A percentile compares a stretch with the other conserved stretches of the same genome.
Evolutionary conservation across 2,113 vertebrate species (phyloP).

Genomic region (Conger conger): DNA sequence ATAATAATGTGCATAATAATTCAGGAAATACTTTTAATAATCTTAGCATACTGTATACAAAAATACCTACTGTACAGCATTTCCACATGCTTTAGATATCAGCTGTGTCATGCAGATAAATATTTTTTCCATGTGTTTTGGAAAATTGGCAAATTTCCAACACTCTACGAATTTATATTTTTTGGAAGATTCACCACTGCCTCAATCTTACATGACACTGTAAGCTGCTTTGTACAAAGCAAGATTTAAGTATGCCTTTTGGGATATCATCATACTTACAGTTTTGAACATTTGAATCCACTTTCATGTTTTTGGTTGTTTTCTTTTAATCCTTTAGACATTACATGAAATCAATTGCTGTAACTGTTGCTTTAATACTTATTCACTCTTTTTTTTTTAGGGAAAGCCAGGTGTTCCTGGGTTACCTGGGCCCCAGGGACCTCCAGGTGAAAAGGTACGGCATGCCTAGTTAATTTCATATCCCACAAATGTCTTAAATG

Average conservation of each 20-base stretch:
- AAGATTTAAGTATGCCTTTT: background rate
- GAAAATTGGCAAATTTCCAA: background rate
- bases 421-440: conserved; percentile 80
- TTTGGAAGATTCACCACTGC: background rate
- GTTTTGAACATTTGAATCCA: background rate
- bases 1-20: background rate
- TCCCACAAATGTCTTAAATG: background rate
- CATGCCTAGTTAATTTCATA: conserved; percentile 39
- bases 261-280: background rate
- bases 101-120: background rate
- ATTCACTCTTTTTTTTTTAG: conserved; percentile 57
- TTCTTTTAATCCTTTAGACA: background rate
- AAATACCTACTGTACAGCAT: background rate
- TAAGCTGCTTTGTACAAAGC: background rate
- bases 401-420: conserved; percentile 85
- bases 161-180: too few species aligned
- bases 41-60: background rate
- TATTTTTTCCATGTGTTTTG: background rate
- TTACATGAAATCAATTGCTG: background rate
- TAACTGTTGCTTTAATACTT: background rate
- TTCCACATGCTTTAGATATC: background rate
- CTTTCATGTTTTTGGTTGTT: background rate
- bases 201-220: background rate
- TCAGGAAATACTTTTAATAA: background rate
- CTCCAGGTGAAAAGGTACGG: conserved; percentile 93